Percentiles rank a stretch among this genome's conserved stretches.
These are phyloP conservation scores for Cactoblastis cactorum DNA, from an alignment of 2,888 invertebrate species.

Conservation along the genomic window DNA sequence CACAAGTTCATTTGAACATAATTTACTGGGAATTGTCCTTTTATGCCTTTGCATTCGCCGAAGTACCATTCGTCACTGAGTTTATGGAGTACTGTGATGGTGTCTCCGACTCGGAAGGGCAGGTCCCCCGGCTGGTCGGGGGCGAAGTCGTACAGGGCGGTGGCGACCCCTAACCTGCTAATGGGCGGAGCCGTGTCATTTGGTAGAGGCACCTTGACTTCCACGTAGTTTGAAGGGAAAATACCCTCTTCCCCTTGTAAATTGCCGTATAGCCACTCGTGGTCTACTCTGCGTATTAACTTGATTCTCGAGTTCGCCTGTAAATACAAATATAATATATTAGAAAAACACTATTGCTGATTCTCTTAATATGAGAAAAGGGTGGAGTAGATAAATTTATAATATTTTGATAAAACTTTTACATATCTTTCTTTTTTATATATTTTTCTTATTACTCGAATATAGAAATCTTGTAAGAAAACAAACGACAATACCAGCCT, in stretches of 20 bases:
- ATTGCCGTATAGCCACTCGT: slow-evolving; percentile 89
- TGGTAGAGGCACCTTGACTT: slow-evolving; percentile 85
- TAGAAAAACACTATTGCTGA: too few species aligned
- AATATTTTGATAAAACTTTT: too few species aligned
- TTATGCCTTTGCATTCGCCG: slow-evolving; percentile 83
- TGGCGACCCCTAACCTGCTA: slow-evolving; percentile 61
- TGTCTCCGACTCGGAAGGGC: slow-evolving; percentile 50
- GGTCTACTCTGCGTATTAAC: slow-evolving; percentile 84
- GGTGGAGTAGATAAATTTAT: too few species aligned
- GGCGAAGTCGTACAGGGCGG: slow-evolving; percentile 85
- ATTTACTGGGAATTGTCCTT: slow-evolving; percentile 89
- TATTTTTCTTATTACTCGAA: too few species aligned
- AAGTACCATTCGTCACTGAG: slow-evolving; percentile 89
- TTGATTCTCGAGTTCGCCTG: slow-evolving; percentile 87
- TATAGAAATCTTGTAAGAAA: too few species aligned
- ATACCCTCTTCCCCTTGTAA: slow-evolving; percentile 86
- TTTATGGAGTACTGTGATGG: slow-evolving; percentile 82
- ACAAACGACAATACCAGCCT: too few species aligned
- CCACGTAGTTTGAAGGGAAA: slow-evolving; percentile 89
- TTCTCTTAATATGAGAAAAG: too few species aligned
- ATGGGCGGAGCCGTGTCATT: slow-evolving; percentile 40
- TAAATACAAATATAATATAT: slow-evolving; percentile 33
- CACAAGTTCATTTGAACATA: slow-evolving; percentile 82
- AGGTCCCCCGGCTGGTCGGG: slow-evolving; percentile 77
- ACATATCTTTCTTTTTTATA: too few species aligned